Percentiles rank a stretch among this genome's conserved stretches.
phyloP scores from a whole-genome alignment of 2,888 invertebrate genomes.

The Trimorus sp. region DNA sequence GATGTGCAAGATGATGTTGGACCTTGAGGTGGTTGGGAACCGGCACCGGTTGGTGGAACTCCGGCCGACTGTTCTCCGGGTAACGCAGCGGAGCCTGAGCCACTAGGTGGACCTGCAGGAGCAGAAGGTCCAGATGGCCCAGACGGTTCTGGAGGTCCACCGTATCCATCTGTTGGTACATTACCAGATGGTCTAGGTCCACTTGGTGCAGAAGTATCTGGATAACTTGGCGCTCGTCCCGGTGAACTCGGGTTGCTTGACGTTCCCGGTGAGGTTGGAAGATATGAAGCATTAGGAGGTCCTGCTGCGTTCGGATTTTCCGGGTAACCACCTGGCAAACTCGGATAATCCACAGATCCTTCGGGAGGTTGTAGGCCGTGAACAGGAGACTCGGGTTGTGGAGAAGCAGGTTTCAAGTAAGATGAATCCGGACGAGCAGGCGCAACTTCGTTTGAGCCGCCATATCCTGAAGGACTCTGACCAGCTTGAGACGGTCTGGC shows the following conservation, averaged over 20 bases:
- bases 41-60: neutral
- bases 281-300: too few species aligned
- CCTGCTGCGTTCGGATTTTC: slow-evolving; percentile 14
- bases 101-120: slow-evolving; percentile 17
- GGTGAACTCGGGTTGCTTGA: slow-evolving; percentile 39
- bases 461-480: too few species aligned
- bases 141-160: slow-evolving; percentile 27
- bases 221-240: slow-evolving; percentile 60
- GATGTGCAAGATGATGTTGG: slow-evolving; percentile 81
- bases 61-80: neutral
- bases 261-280: too few species aligned
- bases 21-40: neutral
- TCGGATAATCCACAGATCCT: slow-evolving; percentile 14
- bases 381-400: slow-evolving; percentile 51
- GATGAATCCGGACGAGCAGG: neutral
- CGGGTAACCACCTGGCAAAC: slow-evolving; percentile 63
- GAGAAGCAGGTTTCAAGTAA: slow-evolving; percentile 57
- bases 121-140: slow-evolving; percentile 2
- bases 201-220: neutral
- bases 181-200: neutral
- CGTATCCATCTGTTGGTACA: neutral
- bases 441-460: neutral
- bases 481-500: too few species aligned
- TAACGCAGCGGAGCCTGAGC: slow-evolving; percentile 14
- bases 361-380: slow-evolving; percentile 34